These are phyloP conservation scores for Colius striatus DNA, from an alignment of 2,113 vertebrate species.

Conservation along the genomic window DNA sequence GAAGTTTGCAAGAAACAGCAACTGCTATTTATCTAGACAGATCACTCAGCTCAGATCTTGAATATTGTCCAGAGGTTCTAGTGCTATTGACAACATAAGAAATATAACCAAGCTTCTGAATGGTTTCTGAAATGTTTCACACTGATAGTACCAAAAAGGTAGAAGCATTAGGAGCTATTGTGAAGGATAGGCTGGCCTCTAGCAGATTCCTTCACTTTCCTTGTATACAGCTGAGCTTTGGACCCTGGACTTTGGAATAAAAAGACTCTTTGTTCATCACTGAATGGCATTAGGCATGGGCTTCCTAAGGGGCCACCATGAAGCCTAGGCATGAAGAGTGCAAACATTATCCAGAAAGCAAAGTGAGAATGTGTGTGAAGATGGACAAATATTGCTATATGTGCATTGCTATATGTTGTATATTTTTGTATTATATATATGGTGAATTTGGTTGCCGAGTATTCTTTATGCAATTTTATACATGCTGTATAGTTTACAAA, in stretches of 20 bases:
- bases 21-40: constrained; percentile 72
- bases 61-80: constrained; percentile 47
- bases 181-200: constrained; percentile 72
- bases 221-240: constrained; percentile 87
- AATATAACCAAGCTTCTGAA: constrained; percentile 62
- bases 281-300: constrained; percentile 95
- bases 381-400: constrained; percentile 47
- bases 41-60: constrained; percentile 44
- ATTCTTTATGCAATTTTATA: not conserved
- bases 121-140: constrained; percentile 69
- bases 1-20: constrained; percentile 75
- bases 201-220: constrained; percentile 83
- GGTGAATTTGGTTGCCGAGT: not conserved
- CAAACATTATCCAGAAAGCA: constrained; percentile 81
- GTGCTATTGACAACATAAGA: constrained; percentile 23
- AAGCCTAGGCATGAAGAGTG: constrained; percentile 80
- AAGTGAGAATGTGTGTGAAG: constrained; percentile 62
- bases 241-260: constrained; percentile 84
- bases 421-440: not conserved
- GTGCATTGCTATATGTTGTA: constrained; percentile 9
- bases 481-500: not conserved
- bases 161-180: constrained; percentile 65
- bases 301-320: constrained; percentile 90
- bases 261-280: constrained; percentile 87
- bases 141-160: constrained; percentile 76